Evolutionary conservation across 92 coral and sea anemone species (phyloP).

Genomic region (Bergia puertoricense): DNA sequence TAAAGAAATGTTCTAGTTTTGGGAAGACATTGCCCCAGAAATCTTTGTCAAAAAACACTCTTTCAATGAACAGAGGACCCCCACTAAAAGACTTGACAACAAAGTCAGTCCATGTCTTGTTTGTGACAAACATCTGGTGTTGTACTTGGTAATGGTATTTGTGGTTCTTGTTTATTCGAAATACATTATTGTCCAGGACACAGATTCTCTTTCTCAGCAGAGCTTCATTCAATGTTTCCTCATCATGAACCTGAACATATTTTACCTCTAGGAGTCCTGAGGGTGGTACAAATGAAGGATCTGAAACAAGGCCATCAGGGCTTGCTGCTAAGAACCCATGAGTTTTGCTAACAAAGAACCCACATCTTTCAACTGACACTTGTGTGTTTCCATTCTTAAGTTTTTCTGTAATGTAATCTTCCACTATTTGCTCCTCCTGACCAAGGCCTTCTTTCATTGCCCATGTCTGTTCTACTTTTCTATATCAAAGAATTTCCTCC

Average conservation of each 20-base stretch:
- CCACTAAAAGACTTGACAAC: too few relatives aligned
- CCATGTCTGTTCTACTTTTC: neutral
- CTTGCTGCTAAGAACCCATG: conserved; percentile 51
- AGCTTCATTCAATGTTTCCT: conserved; percentile 51
- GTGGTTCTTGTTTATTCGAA: conserved; percentile 47
- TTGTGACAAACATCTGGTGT: conserved; percentile 63
- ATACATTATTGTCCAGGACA: conserved; percentile 14
- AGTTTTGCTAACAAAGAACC: conserved; percentile 45
- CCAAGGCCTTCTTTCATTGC: conserved; percentile 54
- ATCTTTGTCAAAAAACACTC: too few relatives aligned
- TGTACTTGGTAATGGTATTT: conserved; percentile 56
- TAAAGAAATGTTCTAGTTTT: too few relatives aligned
- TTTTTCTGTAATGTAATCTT: conserved; percentile 34
- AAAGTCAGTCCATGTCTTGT: conserved; percentile 61
- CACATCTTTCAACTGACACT: conserved; percentile 46
- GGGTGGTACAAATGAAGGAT: conserved; percentile 19
- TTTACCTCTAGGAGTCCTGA: conserved; percentile 29
- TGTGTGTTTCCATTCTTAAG: conserved; percentile 15
- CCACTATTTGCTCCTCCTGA: neutral
- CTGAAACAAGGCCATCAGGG: conserved; percentile 56
- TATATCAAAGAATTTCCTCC: conserved; percentile 34
- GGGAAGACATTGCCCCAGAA: too few relatives aligned
- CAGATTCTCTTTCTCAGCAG: conserved; percentile 54
- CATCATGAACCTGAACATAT: conserved; percentile 5
- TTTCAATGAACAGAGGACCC: too few relatives aligned